These are phyloP conservation scores for Pelodytes ibericus DNA, from an alignment of 2,797 vertebrate genomes.

Conservation along the genomic window DNA sequence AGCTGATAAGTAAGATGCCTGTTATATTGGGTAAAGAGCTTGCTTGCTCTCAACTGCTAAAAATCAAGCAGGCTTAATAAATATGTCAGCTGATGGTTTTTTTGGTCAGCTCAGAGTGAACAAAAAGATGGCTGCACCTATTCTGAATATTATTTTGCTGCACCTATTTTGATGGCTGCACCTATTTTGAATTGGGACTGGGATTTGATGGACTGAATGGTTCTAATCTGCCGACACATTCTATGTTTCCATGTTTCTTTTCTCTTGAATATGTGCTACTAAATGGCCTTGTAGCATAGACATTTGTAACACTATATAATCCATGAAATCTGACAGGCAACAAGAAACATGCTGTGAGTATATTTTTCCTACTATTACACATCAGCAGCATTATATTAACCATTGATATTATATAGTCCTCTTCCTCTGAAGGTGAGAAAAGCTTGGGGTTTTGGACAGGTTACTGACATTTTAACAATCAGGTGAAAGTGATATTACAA, in stretches of 20 bases:
- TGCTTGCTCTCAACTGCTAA: not conserved
- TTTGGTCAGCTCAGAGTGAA: not conserved
- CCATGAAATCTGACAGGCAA: not conserved
- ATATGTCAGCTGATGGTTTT: not conserved
- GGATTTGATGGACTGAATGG: no score
- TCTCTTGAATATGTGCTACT: no score
- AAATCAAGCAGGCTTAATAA: not conserved
- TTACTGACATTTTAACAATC: not conserved
- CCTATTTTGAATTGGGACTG: no score
- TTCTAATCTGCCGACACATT: no score
- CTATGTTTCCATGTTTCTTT: no score
- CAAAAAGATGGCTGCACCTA: no score
- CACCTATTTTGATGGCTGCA: no score
- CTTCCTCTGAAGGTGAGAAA: not conserved
- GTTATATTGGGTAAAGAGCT: not conserved
- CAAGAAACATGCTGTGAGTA: not conserved
- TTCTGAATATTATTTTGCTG: no score
- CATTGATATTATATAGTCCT: not conserved
- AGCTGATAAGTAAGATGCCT: constrained; percentile 8
- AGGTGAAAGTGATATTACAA: not conserved
- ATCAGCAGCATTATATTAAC: not conserved
- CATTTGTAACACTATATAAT: not conserved
- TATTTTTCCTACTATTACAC: not conserved
- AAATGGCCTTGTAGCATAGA: not conserved
- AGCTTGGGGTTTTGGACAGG: not conserved